phyloP scores from a whole-genome alignment of 2,113 vertebrate species.

The Lophius piscatorius region DNA sequence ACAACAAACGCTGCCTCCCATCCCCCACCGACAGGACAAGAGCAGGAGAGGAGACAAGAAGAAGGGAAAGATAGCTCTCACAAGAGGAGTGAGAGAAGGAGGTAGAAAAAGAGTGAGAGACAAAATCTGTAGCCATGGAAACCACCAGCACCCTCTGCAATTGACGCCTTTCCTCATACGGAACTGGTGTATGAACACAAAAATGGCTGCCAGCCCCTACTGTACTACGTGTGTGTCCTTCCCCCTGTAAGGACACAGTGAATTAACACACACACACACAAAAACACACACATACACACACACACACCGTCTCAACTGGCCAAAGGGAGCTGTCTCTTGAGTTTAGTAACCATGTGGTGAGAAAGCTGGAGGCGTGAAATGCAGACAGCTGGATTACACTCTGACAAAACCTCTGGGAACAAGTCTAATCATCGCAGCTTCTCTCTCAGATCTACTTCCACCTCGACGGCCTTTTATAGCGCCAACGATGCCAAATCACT shows the following conservation, averaged over 20 bases:
- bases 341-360: slow-evolving; percentile 31
- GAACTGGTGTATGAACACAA: slow-evolving; percentile 47
- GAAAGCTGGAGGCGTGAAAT: slow-evolving; percentile 25
- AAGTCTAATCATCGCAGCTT: slow-evolving; percentile 18
- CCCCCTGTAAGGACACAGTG: neutral
- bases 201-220: slow-evolving; percentile 38
- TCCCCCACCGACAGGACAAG: slow-evolving; percentile 45
- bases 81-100: neutral
- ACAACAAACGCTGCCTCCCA: slow-evolving; percentile 29
- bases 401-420: slow-evolving; percentile 27
- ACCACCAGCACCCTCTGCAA: slow-evolving; percentile 44
- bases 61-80: slow-evolving; percentile 13
- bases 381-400: slow-evolving; percentile 46
- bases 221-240: slow-evolving; percentile 1
- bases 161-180: slow-evolving; percentile 44
- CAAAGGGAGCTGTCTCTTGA: slow-evolving; percentile 26
- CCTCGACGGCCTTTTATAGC: slow-evolving; percentile 21
- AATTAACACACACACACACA: too few relatives aligned
- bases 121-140: slow-evolving; percentile 66
- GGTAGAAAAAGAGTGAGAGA: neutral
- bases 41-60: slow-evolving; percentile 4
- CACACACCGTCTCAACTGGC: slow-evolving; percentile 11
- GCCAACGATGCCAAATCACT: slow-evolving; percentile 2
- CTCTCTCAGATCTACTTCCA: neutral
- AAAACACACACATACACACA: neutral